These are phyloP conservation scores for Blera fallax DNA, from an alignment of 2,888 invertebrate genomes.

Conservation along the genomic window DNA sequence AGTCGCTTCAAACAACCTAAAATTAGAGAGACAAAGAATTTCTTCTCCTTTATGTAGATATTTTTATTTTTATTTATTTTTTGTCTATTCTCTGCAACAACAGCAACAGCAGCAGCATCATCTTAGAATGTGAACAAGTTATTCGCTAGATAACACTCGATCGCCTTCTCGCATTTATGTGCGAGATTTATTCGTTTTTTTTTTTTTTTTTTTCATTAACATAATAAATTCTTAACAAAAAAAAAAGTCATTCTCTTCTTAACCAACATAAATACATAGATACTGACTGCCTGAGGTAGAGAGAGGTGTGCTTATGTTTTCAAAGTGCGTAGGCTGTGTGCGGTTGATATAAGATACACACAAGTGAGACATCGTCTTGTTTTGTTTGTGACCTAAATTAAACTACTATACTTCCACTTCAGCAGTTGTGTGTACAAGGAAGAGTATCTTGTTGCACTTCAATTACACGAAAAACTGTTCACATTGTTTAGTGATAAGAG, in stretches of 20 bases:
- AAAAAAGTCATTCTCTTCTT: not conserved
- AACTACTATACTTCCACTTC: not conserved
- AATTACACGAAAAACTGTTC: constrained; percentile 56
- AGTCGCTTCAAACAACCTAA: constrained; percentile 23
- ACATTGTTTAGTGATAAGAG: constrained; percentile 35
- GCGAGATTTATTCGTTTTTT: constrained; percentile 42
- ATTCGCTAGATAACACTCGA: constrained; percentile 36
- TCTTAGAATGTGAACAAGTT: constrained; percentile 17
- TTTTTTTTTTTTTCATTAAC: constrained; percentile 23
- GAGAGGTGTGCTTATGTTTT: not conserved
- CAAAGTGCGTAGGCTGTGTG: not conserved
- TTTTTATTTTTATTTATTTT: not conserved
- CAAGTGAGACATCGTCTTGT: not conserved
- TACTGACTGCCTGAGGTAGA: constrained; percentile 4
- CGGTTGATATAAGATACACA: not conserved
- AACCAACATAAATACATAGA: not conserved
- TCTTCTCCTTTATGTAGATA: constrained; percentile 19
- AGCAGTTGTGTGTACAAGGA: not conserved
- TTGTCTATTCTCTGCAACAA: not conserved
- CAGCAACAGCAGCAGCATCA: not conserved
- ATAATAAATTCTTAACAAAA: constrained; percentile 30
- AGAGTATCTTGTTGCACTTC: constrained; percentile 51
- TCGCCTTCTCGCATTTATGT: constrained; percentile 43
- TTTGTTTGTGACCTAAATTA: constrained; percentile 37
- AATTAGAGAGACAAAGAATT: constrained; percentile 50